phyloP scores from a whole-genome alignment of 2,113 vertebrate genomes.

The Caretta caretta region DNA sequence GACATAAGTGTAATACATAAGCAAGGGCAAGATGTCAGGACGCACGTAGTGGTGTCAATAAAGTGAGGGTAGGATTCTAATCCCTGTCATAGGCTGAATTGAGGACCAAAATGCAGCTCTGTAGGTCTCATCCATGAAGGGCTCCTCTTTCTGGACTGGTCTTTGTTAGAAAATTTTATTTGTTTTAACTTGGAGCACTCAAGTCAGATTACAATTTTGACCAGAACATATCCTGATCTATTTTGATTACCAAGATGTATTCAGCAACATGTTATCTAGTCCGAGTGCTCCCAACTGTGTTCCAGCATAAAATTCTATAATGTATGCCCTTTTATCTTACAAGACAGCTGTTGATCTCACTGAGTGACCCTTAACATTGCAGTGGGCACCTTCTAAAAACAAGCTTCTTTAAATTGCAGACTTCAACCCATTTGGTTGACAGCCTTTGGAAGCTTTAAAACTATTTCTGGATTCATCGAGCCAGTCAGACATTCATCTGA shows the following conservation, averaged over 20 bases:
- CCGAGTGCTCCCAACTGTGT: rapidly evolving
- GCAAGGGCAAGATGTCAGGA: background rate
- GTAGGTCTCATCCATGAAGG: background rate
- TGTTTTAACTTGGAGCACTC: background rate
- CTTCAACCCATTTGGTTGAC: background rate
- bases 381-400: background rate
- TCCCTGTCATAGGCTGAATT: background rate
- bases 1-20: background rate
- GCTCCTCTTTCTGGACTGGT: background rate
- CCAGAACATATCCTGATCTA: background rate
- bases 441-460: background rate
- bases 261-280: background rate
- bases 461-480: background rate
- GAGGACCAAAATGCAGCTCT: background rate
- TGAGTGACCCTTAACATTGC: background rate
- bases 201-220: background rate
- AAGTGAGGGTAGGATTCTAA: background rate
- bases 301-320: background rate
- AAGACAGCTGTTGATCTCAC: background rate
- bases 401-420: background rate
- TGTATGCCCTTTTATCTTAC: background rate
- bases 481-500: background rate
- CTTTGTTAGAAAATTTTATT: background rate
- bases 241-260: background rate
- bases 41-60: background rate